Evolutionary conservation across 2,113 vertebrate species (phyloP), one percentile per base, ranked within the genome.

Genomic region (Mixornis gularis): DNA sequence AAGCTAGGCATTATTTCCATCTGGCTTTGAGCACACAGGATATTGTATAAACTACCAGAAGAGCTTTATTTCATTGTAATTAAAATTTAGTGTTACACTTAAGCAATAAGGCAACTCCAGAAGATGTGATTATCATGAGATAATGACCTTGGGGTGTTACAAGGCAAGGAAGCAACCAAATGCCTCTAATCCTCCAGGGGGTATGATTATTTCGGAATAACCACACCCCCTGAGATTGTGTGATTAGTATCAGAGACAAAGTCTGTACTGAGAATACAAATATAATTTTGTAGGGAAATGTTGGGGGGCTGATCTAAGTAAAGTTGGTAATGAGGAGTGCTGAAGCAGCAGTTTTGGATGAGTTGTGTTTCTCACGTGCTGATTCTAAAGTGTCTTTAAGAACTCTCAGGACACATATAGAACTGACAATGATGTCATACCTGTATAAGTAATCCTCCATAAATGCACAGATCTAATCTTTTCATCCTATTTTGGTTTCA

Each of bases 81-180:
- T 98, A 98, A 98, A 98, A 98, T 98, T 98, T 98, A 98, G 96
- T 95, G 96, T 97, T 98, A 96, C 95, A 96, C 96, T 98, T 98
- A 97, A 98, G 97, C 97, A 97, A 95, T 97, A 98, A 97, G 97
- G 87, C 96, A 97, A 97, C 96, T 98, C 96, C 97, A 97, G 97
- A 96, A 97, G 97, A 98, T 97, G 97, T 97, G 97, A 98, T 98
- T 98, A 98, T 98, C 97, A 96, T 95, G 97, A 98, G 97, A 97
- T 98, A 98, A 98, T 97, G 97, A 98, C 97, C 97, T 97, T 97
- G 93, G 98, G 96, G 97, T 97, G 96, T 97, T 97, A 94, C 91
- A 92, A 98, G 93, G 85, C 97, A 97, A 96, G 89, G 95, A 97
- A 97, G 94, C 93, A 97, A 96, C 96, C 97, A 97, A 98, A 98